Evolutionary conservation across 2,113 vertebrate genomes (phyloP).

Genomic region (Anguilla japonica): DNA sequence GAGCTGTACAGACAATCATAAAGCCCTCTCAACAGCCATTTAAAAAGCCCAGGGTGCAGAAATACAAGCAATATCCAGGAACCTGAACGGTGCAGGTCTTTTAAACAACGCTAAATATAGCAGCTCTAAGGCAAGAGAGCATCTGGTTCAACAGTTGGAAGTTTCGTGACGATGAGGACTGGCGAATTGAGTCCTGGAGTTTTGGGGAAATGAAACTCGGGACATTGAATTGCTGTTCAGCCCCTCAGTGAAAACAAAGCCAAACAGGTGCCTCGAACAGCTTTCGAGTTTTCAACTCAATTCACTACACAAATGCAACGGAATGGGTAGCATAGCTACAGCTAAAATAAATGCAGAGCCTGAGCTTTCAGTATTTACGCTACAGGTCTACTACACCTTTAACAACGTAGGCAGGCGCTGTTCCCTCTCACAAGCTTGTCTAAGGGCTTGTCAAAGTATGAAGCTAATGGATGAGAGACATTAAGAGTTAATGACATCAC

Average conservation of each 20-base stretch:
- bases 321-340: conserved; percentile 29
- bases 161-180: background rate
- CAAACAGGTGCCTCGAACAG: conserved; percentile 3
- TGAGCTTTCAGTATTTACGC: conserved; percentile 10
- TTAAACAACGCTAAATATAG: background rate
- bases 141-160: conserved; percentile 19
- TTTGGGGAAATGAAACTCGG: background rate
- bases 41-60: background rate
- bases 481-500: conserved; percentile 44
- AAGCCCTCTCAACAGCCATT: background rate
- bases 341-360: background rate
- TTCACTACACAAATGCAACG: conserved; percentile 20
- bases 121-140: background rate
- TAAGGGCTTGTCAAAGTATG: background rate
- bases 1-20: background rate
- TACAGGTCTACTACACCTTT: background rate
- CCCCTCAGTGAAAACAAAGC: background rate
- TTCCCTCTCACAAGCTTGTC: conserved; percentile 40
- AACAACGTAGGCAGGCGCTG: conserved; percentile 27
- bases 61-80: background rate
- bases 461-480: conserved; percentile 46
- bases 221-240: conserved; percentile 15
- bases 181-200: background rate
- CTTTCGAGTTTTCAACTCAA: conserved; percentile 19
- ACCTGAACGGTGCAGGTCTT: background rate